These are phyloP conservation scores for Garra rufa DNA, from an alignment of 2,113 vertebrate species.

Conservation along the genomic window DNA sequence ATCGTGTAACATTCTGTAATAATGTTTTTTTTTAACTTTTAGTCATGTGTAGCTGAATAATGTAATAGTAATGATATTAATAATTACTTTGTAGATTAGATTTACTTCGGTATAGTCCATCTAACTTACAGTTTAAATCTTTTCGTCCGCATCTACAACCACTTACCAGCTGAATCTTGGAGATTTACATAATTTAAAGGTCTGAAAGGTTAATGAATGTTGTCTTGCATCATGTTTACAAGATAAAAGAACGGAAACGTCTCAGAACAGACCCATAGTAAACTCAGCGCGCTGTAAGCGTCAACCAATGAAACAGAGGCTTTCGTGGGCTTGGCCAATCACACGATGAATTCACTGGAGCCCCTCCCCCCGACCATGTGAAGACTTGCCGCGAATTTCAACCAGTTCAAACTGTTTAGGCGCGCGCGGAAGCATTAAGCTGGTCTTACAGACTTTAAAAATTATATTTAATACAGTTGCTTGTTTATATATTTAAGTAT, in stretches of 20 bases:
- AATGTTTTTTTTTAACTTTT: not conserved
- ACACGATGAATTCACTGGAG: not conserved
- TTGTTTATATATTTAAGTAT: not conserved
- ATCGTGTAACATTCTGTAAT: not conserved
- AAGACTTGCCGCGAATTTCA: conserved; percentile 34
- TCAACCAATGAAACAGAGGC: not conserved
- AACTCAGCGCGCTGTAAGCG: not conserved
- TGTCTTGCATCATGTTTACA: not conserved
- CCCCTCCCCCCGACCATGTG: not conserved
- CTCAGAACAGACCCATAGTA: not conserved
- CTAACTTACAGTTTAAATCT: not conserved
- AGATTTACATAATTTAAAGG: not conserved
- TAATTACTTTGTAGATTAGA: not conserved
- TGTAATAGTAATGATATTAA: not conserved
- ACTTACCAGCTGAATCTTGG: not conserved
- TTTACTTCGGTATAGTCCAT: not conserved
- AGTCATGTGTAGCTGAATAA: not conserved
- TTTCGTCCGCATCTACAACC: not conserved
- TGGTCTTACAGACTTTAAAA: not conserved
- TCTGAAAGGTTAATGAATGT: not conserved
- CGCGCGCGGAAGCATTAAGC: not conserved
- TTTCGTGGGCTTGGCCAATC: not conserved
- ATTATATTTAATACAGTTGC: not conserved
- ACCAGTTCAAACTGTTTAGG: not conserved
- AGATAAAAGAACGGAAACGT: not conserved